A percentile compares a stretch with the other conserved stretches of the same genome.
Evolutionary conservation across 1,140 invertebrate species (phyloP).

Genomic region (Aphidius ervi): DNA sequence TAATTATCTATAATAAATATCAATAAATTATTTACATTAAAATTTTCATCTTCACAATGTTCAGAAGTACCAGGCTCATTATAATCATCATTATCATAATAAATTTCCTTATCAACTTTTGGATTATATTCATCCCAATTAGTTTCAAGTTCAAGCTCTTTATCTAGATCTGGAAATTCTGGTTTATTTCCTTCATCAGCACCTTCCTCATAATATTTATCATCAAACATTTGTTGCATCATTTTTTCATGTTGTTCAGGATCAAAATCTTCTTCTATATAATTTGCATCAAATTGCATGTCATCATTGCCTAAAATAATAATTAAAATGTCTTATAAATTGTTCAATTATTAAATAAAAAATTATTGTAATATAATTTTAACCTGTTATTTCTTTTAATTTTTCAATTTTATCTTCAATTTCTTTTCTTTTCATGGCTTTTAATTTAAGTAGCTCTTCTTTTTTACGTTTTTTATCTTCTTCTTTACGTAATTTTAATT

Average conservation of each 20-base stretch:
- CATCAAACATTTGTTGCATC: slow-evolving; percentile 84
- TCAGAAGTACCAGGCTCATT: slow-evolving; percentile 35
- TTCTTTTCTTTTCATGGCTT: slow-evolving; percentile 85
- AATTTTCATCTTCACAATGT: slow-evolving; percentile 76
- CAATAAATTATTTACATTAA: slow-evolving; percentile 60
- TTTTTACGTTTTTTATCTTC: slow-evolving; percentile 77
- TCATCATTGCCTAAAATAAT: slow-evolving; percentile 55
- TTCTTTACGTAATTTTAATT: slow-evolving; percentile 73
- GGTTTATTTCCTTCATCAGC: slow-evolving; percentile 72
- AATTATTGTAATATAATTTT: slow-evolving; percentile 45
- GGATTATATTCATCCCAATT: slow-evolving; percentile 72
- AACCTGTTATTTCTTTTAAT: slow-evolving; percentile 80
- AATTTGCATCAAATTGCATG: slow-evolving; percentile 54
- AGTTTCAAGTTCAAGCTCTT: slow-evolving; percentile 67
- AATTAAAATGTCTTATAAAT: slow-evolving; percentile 27
- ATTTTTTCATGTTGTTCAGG: slow-evolving; percentile 80
- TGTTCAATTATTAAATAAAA: background rate
- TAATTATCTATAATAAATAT: background rate
- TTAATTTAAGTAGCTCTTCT: slow-evolving; percentile 82
- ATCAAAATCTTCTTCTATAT: slow-evolving; percentile 88
- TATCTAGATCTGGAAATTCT: slow-evolving; percentile 75
- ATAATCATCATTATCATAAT: slow-evolving; percentile 29
- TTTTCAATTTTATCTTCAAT: slow-evolving; percentile 85
- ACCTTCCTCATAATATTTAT: slow-evolving; percentile 74
- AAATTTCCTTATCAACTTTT: slow-evolving; percentile 35